A percentile compares a stretch with the other conserved stretches of the same genome.
Evolutionary conservation across 2,797 vertebrate genomes (phyloP).

Genomic region (Anguilla anguilla): DNA sequence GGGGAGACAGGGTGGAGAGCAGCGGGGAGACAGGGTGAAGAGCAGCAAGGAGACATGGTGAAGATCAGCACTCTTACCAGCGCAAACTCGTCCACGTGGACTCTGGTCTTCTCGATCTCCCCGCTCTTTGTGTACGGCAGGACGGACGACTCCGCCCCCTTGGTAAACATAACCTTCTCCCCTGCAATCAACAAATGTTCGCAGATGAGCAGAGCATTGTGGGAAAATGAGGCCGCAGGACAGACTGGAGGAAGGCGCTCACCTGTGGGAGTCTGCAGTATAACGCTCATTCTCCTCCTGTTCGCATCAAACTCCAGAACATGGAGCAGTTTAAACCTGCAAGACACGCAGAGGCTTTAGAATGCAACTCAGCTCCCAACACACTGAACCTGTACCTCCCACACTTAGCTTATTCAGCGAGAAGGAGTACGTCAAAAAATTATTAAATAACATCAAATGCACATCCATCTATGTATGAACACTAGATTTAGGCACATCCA

Average conservation of each 20-base stretch:
- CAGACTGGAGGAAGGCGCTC: slow-evolving; percentile 34
- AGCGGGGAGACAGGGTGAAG: too few species aligned
- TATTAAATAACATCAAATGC: neutral
- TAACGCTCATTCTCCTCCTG: slow-evolving; percentile 95
- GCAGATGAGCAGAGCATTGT: neutral
- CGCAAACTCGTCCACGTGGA: slow-evolving; percentile 96
- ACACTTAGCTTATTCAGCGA: neutral
- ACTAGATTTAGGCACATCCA: neutral
- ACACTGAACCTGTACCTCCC: neutral
- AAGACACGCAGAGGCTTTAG: slow-evolving; percentile 18
- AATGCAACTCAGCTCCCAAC: neutral
- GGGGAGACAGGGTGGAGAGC: too few species aligned
- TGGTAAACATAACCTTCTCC: slow-evolving; percentile 89
- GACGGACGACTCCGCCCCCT: slow-evolving; percentile 94
- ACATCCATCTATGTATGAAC: neutral
- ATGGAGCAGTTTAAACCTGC: slow-evolving; percentile 90
- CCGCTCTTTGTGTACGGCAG: slow-evolving; percentile 85
- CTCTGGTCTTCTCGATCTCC: slow-evolving; percentile 90
- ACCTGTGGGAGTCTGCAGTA: slow-evolving; percentile 89
- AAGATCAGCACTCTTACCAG: slow-evolving; percentile 73
- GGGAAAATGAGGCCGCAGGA: neutral
- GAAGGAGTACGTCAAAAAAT: too few species aligned
- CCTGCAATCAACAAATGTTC: slow-evolving; percentile 62
- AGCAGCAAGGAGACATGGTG: too few species aligned
- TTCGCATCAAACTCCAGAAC: slow-evolving; percentile 93